Evolutionary conservation across 2,113 vertebrate genomes (phyloP).

Genomic region (Gymnocephalus cernua): DNA sequence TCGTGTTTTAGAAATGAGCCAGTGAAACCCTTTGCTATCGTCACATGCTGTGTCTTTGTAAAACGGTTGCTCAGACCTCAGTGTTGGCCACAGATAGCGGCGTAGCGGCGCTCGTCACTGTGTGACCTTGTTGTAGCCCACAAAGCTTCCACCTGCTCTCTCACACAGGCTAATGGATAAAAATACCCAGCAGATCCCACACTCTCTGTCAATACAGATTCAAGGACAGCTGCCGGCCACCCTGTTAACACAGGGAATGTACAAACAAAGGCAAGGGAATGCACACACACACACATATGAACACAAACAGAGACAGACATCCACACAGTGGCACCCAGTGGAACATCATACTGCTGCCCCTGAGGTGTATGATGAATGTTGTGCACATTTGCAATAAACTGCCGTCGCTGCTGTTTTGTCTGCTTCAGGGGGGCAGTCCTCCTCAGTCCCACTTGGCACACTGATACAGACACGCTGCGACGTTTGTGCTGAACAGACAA

Average conservation of each 20-base stretch:
- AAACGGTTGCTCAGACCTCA: constrained; percentile 22
- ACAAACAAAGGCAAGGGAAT: constrained; percentile 69
- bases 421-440: constrained; percentile 14
- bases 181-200: constrained; percentile 81
- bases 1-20: not conserved
- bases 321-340: constrained; percentile 19
- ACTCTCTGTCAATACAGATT: constrained; percentile 79
- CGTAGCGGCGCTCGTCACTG: constrained; percentile 17
- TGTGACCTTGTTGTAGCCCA: constrained; percentile 80
- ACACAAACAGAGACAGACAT: constrained; percentile 41
- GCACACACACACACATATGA: constrained; percentile 19
- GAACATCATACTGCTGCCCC: constrained; percentile 36
- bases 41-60: constrained; percentile 29
- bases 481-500: constrained; percentile 75
- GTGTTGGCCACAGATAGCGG: constrained; percentile 42
- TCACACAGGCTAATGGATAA: constrained; percentile 77
- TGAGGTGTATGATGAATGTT: constrained; percentile 48
- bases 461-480: constrained; percentile 62
- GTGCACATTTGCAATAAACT: constrained; percentile 69
- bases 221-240: constrained; percentile 78
- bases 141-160: constrained; percentile 83
- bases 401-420: constrained; percentile 72
- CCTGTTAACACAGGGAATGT: constrained; percentile 70
- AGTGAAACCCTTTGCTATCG: constrained; percentile 7
- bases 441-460: constrained; percentile 72